phyloP scores from a whole-genome alignment of 92 coral and sea anemone genomes.

The Epizoanthus stellaris region DNA sequence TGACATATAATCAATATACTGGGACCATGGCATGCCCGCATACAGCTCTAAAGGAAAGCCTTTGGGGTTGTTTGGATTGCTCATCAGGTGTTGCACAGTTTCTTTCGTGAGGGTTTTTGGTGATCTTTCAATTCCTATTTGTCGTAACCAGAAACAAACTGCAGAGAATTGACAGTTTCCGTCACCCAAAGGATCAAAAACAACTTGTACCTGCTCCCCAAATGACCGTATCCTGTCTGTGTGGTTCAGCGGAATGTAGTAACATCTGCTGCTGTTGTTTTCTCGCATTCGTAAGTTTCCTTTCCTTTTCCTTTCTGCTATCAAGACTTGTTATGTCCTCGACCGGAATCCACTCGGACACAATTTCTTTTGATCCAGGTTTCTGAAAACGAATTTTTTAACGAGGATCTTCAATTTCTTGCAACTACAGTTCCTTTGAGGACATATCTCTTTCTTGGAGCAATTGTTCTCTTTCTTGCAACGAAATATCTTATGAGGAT shows the following conservation, averaged over 20 bases:
- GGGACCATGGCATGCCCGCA: background rate
- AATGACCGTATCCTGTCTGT: too few relatives aligned
- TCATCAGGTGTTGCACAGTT: background rate
- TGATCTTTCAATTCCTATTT: background rate
- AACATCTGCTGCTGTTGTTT: too few relatives aligned
- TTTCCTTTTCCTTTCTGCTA: constrained; percentile 33
- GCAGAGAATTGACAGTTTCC: background rate
- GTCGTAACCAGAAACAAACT: background rate
- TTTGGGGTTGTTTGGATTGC: background rate
- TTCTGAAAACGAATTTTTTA: constrained; percentile 8
- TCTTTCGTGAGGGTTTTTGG: background rate
- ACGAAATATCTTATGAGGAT: background rate
- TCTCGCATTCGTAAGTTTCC: background rate
- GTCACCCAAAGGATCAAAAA: too few relatives aligned
- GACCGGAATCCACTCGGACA: constrained; percentile 49
- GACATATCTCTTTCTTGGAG: background rate
- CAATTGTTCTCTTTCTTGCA: background rate
- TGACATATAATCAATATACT: background rate
- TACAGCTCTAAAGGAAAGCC: background rate
- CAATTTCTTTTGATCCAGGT: background rate
- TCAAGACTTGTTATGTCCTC: constrained; percentile 58
- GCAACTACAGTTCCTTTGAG: constrained; percentile 28
- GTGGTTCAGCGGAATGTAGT: too few relatives aligned
- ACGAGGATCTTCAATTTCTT: constrained; percentile 2
- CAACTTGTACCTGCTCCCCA: too few relatives aligned